Evolutionary conservation across 2,113 vertebrate species (phyloP).

Genomic region (Sceloporus undulatus): DNA sequence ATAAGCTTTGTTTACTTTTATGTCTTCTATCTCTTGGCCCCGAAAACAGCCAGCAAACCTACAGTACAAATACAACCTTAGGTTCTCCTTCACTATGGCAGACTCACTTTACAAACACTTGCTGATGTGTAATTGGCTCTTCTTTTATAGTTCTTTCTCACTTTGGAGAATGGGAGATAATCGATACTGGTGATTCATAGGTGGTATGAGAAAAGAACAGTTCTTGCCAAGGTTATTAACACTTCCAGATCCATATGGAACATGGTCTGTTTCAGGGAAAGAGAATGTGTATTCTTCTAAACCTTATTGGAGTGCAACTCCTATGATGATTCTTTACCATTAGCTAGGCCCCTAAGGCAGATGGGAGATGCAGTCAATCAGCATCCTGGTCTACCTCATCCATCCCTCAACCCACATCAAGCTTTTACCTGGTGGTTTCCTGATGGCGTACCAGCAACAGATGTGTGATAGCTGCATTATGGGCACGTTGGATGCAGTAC

Average conservation of each 20-base stretch:
- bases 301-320: no score
- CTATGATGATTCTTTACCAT: no score
- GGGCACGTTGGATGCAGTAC: conserved; percentile 51
- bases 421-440: conserved; percentile 62
- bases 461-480: conserved; percentile 61
- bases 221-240: neutral
- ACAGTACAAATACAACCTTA: neutral
- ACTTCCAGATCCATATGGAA: neutral
- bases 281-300: no score
- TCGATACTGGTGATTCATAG: no score
- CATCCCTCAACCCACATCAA: neutral
- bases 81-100: neutral
- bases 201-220: neutral
- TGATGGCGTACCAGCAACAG: conserved; percentile 54
- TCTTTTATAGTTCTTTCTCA: neutral
- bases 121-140: neutral
- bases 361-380: no score
- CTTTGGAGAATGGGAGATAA: neutral
- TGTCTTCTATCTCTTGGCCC: neutral
- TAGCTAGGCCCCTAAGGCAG: no score
- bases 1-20: neutral
- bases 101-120: neutral
- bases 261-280: neutral
- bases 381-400: neutral
- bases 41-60: neutral